Evolutionary conservation across 2,113 vertebrate genomes (phyloP).

Genomic region (Erpornis zantholeuca): DNA sequence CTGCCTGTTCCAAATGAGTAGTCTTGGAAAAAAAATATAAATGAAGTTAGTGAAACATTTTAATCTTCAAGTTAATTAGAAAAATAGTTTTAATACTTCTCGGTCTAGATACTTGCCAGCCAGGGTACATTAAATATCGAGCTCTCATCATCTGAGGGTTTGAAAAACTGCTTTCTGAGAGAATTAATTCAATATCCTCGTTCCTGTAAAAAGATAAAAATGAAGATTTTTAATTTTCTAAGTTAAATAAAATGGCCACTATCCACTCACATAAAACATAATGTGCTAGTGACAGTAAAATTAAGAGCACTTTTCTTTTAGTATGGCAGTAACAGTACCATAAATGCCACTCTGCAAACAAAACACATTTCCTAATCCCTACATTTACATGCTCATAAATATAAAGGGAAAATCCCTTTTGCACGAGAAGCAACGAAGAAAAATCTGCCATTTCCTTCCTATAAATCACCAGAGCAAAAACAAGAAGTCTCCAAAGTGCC

Average conservation of each 20-base stretch:
- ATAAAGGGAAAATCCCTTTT: neutral
- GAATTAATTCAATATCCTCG: constrained; percentile 89
- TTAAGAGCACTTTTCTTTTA: neutral
- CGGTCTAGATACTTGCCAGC: constrained; percentile 84
- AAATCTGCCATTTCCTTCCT: neutral
- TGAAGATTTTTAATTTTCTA: neutral
- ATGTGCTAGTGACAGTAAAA: neutral
- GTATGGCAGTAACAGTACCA: neutral
- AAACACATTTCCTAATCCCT: neutral
- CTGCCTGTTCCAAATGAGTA: constrained; percentile 19
- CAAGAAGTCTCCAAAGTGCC: neutral
- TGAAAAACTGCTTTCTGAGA: constrained; percentile 88
- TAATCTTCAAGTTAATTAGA: constrained; percentile 42
- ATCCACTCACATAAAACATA: neutral
- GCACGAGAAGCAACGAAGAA: neutral
- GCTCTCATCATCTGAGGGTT: constrained; percentile 86
- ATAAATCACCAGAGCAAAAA: neutral
- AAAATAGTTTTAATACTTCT: constrained; percentile 30
- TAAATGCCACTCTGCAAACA: neutral
- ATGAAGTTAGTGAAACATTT: neutral
- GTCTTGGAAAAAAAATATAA: neutral
- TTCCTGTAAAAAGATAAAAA: constrained; percentile 76
- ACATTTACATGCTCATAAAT: neutral
- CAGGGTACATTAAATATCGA: constrained; percentile 92
- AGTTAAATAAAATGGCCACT: neutral